Evolutionary conservation across 2,113 vertebrate species (phyloP).

Genomic region (Platysteira castanea): DNA sequence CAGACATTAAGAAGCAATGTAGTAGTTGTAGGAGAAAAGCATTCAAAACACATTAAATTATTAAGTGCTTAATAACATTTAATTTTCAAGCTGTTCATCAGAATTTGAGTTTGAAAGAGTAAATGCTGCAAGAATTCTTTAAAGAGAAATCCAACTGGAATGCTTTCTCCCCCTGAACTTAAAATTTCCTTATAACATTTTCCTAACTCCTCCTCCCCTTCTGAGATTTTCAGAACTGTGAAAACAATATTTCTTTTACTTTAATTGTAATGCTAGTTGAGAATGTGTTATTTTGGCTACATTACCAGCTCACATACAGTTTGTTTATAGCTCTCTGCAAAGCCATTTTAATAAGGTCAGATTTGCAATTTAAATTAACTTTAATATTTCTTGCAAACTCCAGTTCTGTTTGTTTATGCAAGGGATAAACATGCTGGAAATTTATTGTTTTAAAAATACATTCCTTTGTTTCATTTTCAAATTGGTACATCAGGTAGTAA

Average conservation of each 20-base stretch:
- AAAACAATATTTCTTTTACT: constrained; percentile 56
- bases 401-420: constrained; percentile 66
- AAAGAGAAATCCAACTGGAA: background rate
- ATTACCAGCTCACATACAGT: constrained; percentile 61
- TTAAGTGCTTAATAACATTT: constrained; percentile 59
- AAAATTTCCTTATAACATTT: constrained; percentile 14
- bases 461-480: constrained; percentile 69
- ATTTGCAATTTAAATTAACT: constrained; percentile 84
- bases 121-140: constrained; percentile 31
- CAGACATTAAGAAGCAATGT: constrained; percentile 52
- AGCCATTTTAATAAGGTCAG: constrained; percentile 82
- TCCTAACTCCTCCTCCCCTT: background rate
- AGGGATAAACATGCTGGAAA: constrained; percentile 56
- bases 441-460: constrained; percentile 67
- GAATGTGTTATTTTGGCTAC: constrained; percentile 67
- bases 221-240: constrained; percentile 38
- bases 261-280: constrained; percentile 69
- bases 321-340: constrained; percentile 79
- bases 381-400: constrained; percentile 76
- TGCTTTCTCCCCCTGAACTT: background rate
- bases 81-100: constrained; percentile 63
- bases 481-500: constrained; percentile 66
- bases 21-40: constrained; percentile 59
- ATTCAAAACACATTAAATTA: constrained; percentile 66
- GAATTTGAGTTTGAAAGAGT: constrained; percentile 55